Percentiles rank a stretch among this genome's conserved stretches.
phyloP scores from a whole-genome alignment of 1,140 invertebrate species.

The Calliphora vicina region DNA sequence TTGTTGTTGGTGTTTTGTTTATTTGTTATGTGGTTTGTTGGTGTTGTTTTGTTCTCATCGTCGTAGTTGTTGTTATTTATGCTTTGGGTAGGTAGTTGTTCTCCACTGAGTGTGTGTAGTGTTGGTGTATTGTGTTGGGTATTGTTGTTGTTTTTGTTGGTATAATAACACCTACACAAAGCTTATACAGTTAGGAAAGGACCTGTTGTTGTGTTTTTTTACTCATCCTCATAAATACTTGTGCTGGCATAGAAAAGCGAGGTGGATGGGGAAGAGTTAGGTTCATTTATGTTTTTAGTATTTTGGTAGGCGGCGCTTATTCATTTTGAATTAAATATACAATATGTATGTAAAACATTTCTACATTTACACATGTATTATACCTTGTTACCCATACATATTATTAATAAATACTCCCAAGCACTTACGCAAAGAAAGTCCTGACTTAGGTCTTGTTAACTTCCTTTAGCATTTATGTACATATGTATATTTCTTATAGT shows the following conservation, averaged over 20 bases:
- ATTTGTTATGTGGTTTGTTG: too few species aligned
- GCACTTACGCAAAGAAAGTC: too few species aligned
- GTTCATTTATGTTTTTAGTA: neutral
- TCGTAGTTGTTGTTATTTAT: too few species aligned
- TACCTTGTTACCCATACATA: too few species aligned
- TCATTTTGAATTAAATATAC: neutral
- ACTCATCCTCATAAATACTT: neutral
- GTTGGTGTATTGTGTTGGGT: too few species aligned
- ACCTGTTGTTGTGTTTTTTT: neutral
- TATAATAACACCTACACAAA: slow-evolving; percentile 1
- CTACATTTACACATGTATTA: neutral
- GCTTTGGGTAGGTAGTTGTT: too few species aligned
- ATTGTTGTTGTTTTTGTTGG: neutral
- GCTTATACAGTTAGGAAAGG: neutral
- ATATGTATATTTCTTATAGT: neutral
- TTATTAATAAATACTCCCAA: neutral
- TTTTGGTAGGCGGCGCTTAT: slow-evolving; percentile 2
- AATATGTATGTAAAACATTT: neutral
- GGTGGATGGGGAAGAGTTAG: too few species aligned
- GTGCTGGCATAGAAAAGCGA: too few species aligned
- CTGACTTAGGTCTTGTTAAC: neutral
- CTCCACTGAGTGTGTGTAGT: too few species aligned
- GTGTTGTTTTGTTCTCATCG: too few species aligned
- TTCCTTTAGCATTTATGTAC: neutral
- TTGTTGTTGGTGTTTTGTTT: too few species aligned